Evolutionary conservation across 2,888 invertebrate species (phyloP), one percentile per base, ranked within the genome.

Genomic region (Marasmarcha lunaedactyla): DNA sequence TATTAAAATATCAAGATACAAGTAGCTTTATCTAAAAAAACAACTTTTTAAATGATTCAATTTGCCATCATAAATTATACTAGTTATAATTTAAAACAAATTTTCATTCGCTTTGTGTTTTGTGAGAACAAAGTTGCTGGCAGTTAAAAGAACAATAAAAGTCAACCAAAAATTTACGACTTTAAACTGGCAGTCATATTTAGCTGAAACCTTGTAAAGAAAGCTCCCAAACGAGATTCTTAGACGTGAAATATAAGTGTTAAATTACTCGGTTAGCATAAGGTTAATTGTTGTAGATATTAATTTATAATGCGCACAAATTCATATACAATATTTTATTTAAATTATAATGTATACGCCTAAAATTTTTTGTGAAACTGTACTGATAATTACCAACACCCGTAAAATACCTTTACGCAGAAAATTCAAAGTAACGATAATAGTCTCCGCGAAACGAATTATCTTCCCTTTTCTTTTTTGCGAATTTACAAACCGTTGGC

Each of bases 91-190:
- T 81, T 73, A 81, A 81, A 79, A 79, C 78, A 77, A 78, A 79
- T 79, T 79, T 71, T 69, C 63, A 63, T 52, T 58, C 63, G 70
- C 70, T 63, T 52, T 50, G 55, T 54, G 55, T 52, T 30, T 13
- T 48, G 59, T 51, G 59, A 68, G 62, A 66, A 70, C 73, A 70
- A 72, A 70, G 74, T 77, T 70, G 70, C 69, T 76, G 72, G 79
- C 83, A 81, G 79, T 83, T 78, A 83, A 81, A 83, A 77, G 78
- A 78, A 83, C 79, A 83, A 83, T 83, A 83, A 83, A 83, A 83
- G 81, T 83, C 83, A 65, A 59, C 62, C 61, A 63, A 55, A 78
- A 81, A 83, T 83, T 83, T 83, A 83, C 74, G 83, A 76, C 79
- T 78, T 63, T 63, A 71, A 78, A 78, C 77, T 69, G 76, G 68